A percentile compares a stretch with the other conserved stretches of the same genome.
Conservation (phyloP, 2,888 invertebrate genomes). For the Rutpela maculata region DNA sequence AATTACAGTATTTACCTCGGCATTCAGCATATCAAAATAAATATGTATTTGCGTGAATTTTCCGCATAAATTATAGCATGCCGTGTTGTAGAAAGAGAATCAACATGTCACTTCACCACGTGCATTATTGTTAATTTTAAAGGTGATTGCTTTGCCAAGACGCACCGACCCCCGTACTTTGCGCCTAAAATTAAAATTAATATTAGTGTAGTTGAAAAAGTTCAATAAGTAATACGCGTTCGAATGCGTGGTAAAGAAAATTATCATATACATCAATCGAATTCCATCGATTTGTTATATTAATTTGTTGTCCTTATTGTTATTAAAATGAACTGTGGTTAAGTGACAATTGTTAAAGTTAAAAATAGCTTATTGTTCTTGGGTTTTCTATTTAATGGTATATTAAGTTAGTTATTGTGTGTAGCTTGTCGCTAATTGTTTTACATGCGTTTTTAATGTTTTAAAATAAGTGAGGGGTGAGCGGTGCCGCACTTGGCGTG, state of each 20-base stretch:
- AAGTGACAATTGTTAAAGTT: constrained; percentile 1
- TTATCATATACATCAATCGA: neutral
- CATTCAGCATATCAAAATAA: neutral
- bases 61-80: neutral
- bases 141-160: neutral
- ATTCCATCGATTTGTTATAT: neutral
- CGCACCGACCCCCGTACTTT: neutral
- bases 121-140: constrained; percentile 7
- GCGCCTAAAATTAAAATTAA: neutral
- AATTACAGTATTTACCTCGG: neutral
- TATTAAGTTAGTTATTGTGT: constrained; percentile 12
- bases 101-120: constrained; percentile 1
- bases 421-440: neutral
- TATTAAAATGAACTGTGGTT: constrained; percentile 9
- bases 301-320: neutral
- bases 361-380: constrained; percentile 11
- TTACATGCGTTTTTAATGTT: constrained; percentile 9
- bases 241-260: neutral
- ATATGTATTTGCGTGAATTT: constrained; percentile 1
- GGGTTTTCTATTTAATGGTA: neutral
- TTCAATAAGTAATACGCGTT: neutral
- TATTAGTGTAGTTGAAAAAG: neutral
- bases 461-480: neutral
- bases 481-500: neutral
- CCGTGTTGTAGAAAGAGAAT: neutral